Evolutionary conservation across 2,888 invertebrate species (phyloP).

Genomic region (Glyphotaelius pellucidus): DNA sequence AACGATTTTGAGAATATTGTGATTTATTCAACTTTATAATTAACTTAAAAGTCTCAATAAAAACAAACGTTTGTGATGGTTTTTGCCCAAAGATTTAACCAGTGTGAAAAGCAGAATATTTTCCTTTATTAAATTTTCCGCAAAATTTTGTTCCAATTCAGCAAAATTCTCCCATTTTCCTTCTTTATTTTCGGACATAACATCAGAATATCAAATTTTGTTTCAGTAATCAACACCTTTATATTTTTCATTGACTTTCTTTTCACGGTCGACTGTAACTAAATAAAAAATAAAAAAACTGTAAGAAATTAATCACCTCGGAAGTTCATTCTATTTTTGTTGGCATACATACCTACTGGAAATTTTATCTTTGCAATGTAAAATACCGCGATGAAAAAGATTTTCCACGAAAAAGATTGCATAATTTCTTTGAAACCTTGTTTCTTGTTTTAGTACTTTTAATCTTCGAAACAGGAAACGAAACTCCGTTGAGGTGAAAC

Average conservation of each 20-base stretch:
- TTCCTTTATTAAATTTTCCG: not conserved
- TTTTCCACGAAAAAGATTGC: slow-evolving; percentile 24
- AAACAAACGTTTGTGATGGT: not conserved
- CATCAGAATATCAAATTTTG: not conserved
- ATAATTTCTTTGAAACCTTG: not conserved
- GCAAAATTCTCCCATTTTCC: not conserved
- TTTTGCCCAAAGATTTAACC: not conserved
- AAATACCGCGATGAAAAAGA: slow-evolving; percentile 24
- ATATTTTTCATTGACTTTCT: slow-evolving; percentile 11
- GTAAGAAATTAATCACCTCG: slow-evolving; percentile 17
- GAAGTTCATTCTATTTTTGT: slow-evolving; percentile 39
- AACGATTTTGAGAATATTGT: not conserved
- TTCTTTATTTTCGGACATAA: not conserved
- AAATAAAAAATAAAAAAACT: slow-evolving; percentile 11
- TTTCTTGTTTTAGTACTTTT: not conserved
- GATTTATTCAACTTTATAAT: not conserved
- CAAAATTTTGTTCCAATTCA: not conserved
- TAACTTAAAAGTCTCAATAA: not conserved
- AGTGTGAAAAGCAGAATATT: not conserved
- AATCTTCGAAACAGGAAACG: not conserved
- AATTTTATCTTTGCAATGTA: slow-evolving; percentile 7
- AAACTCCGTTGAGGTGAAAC: not conserved
- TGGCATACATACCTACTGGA: not conserved
- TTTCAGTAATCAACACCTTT: not conserved
- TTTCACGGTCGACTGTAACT: not conserved